Conservation (phyloP, 2,888 invertebrate genomes). For the Abrostola triplasia region DNA sequence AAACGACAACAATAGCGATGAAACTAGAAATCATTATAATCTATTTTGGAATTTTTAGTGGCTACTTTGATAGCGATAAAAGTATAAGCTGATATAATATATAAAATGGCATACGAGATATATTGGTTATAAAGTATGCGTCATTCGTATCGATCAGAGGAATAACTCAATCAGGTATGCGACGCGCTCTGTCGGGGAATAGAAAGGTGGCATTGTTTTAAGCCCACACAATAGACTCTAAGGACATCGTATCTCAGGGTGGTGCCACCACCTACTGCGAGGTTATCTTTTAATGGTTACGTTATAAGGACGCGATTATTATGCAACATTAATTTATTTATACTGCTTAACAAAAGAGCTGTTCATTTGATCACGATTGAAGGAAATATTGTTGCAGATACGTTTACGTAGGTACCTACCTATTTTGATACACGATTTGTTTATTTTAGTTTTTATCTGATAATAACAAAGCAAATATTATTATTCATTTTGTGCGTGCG, state of each 20-base stretch:
- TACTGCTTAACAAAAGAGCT: conserved; percentile 23
- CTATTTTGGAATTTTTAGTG: conserved; percentile 12
- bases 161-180: conserved; percentile 63
- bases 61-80: conserved; percentile 31
- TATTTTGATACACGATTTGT: not conserved
- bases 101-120: conserved; percentile 22
- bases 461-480: not conserved
- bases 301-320: conserved; percentile 41
- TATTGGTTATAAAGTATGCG: conserved; percentile 59
- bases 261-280: conserved; percentile 40
- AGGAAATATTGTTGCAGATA: conserved; percentile 32
- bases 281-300: conserved; percentile 40
- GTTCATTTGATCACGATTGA: conserved; percentile 31
- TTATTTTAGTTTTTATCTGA: not conserved
- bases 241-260: conserved; percentile 67
- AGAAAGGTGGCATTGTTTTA: conserved; percentile 73
- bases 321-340: conserved; percentile 43
- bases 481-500: not conserved
- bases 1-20: not conserved
- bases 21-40: not conserved
- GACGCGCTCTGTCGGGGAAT: conserved; percentile 62
- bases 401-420: not conserved
- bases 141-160: conserved; percentile 70
- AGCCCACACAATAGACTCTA: conserved; percentile 68
- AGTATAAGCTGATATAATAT: conserved; percentile 14